Base-by-base conservation (phyloP, 2,888 invertebrate genomes). In the Drosophila ezoana region DNA sequence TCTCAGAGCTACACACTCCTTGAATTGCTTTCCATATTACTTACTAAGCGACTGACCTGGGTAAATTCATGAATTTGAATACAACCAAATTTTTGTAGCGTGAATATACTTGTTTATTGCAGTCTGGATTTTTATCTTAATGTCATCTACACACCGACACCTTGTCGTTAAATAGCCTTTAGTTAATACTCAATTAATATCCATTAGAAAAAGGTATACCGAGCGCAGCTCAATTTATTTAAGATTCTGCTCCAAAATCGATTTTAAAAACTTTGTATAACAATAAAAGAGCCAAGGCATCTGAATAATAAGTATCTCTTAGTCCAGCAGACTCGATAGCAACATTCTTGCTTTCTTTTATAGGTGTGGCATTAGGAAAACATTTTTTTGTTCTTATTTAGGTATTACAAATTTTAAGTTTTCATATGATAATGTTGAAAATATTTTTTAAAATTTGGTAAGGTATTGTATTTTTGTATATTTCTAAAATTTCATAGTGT, bases 1-100 rank as follows among this genome's bases (percentile, higher is more conserved):
- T 70, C 75, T 70, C 44, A 57, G 44, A 56, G 43, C 20, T n/a
- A 10, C 16, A 54, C 62, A 52, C 67, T 63, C 40, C 58, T 52
- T 23, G 48, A 57, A 53, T 63, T 62, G 43, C 40, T 58, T 51
- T 56, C 47, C 23, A 16, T 38, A 32, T 58, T 58, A 20, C 53
- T 18, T 32, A 37, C 47, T 58, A 41, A 45, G 63, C 28, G 62
- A 53, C 53, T 54, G 61, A 73, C 18, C 49, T 48, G 53, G 28
- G 40, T 33, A 32, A 66, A 51, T 41, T 38, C 28, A 44, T 49
- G 28, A 37, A 43, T 32, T 11, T 20, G 3, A 37, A 47, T 38
- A 13, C 32, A 45, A 20, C 13, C n/a, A 40, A 40, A 47, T 28
- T 11, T 23, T 33, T 23, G 38, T 61, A 6, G 6, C 16, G 6